Evolutionary conservation across 1,140 invertebrate species (phyloP), one percentile per base, ranked within the genome.

Genomic region (Bilobella aurantiaca): DNA sequence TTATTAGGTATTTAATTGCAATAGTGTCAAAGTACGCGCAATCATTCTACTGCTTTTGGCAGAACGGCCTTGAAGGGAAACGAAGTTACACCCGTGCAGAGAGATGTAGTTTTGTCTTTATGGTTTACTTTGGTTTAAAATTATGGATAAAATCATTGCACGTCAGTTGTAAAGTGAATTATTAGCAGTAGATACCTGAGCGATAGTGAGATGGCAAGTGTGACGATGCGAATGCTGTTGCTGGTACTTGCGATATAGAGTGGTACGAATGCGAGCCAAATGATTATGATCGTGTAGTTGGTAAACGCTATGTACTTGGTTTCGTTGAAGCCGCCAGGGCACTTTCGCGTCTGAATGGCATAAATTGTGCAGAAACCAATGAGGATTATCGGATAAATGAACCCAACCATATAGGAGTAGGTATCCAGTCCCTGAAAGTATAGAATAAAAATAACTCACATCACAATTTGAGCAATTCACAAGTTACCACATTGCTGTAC

Each of bases 321-420:
- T 74, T 86, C 85, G 76, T 89, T 89, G 75, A 89, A 89, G 56
- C 87, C 87, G 69, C 86, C 87, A 1, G 87, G 87, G 73, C 87
- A 87, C 75, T 87, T 87, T 34, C 84, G 73, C 2, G 87, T 89
- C 75, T 87, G 87, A 66, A 89, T 81, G 28, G 87, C 87, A 75
- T 88, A 89, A 25, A 87, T 79, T 1, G 86, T 89, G 75, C 86
- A 89, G 56, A 79, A 74, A 1, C 78, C 78, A 74, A 80, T 81
- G 2, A 84, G 74, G n/a, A 83, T 64, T 27, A 82, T 78, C 2
- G 83, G 83, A 66, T 83, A 84, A 23, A 82, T 75, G 16, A 84
- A 75, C 0, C 70, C 69, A 32, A 74, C 73, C 72, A 83, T 76
- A 68, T 83, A 84, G 0, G 81, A 81, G 29, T 78, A 76, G 58